Percentiles rank a stretch among this genome's conserved stretches.
phyloP scores from a whole-genome alignment of 30 jellyfish, hydroid and myxozoan species.

The Aurelia aurita complex sp. Pacific region DNA sequence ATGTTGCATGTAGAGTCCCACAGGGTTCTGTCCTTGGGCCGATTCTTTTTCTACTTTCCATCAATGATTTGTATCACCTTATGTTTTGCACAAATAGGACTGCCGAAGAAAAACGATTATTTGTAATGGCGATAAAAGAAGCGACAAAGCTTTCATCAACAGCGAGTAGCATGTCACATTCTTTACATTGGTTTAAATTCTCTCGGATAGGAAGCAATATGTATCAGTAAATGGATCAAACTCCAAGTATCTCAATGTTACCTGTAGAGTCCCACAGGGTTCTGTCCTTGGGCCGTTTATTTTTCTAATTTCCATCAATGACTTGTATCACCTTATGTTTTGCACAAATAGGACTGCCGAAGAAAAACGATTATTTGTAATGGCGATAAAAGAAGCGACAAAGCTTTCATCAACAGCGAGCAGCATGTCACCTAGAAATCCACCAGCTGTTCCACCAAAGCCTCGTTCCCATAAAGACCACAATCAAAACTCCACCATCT shows the following conservation, averaged over 20 bases:
- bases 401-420: conserved; percentile 44
- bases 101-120: conserved; percentile 91
- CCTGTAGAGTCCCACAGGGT: too few relatives aligned
- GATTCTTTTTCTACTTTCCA: too few relatives aligned
- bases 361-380: conserved; percentile 82
- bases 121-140: conserved; percentile 92
- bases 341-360: conserved; percentile 83
- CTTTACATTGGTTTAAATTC: too few relatives aligned
- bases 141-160: conserved; percentile 67
- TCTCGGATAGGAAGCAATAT: too few relatives aligned
- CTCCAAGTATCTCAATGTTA: too few relatives aligned
- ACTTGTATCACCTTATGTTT: neutral
- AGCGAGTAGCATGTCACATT: conserved; percentile 26
- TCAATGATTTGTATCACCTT: too few relatives aligned
- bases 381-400: conserved; percentile 93
- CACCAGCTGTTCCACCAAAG: conserved; percentile 51
- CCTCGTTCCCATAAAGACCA: conserved; percentile 27
- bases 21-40: too few relatives aligned
- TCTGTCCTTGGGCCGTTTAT: too few relatives aligned
- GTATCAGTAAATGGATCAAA: too few relatives aligned
- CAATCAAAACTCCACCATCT: conserved; percentile 28
- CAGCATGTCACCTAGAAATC: conserved; percentile 33
- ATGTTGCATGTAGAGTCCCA: too few relatives aligned
- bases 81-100: conserved; percentile 51
- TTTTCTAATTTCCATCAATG: too few relatives aligned